phyloP scores from a whole-genome alignment of 2,888 invertebrate species.

The Habroteleia sp. region DNA sequence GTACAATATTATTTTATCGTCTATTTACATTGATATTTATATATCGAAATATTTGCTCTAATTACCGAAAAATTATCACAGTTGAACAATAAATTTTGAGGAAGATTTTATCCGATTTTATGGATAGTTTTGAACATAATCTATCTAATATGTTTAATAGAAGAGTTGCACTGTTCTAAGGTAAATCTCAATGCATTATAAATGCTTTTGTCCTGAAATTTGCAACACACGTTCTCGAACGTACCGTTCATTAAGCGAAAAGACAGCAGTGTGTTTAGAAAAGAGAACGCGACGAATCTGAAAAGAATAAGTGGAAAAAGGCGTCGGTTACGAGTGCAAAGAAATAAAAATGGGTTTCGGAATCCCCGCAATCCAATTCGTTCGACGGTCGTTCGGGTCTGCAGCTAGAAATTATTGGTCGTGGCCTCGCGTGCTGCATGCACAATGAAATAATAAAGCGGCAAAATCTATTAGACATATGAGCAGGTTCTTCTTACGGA shows the following conservation, averaged over 20 bases:
- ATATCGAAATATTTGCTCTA: too few species aligned
- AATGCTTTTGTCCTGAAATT: conserved; percentile 3
- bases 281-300: conserved; percentile 16
- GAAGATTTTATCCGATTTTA: too few species aligned
- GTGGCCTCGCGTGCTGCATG: conserved; percentile 73
- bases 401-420: conserved; percentile 60
- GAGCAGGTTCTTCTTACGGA: conserved; percentile 66
- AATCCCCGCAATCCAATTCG: conserved; percentile 70
- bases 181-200: too few species aligned
- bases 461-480: conserved; percentile 75
- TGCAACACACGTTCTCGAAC: neutral
- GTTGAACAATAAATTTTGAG: too few species aligned
- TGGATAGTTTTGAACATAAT: too few species aligned
- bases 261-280: conserved; percentile 14
- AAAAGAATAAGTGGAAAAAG: conserved; percentile 15
- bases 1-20: too few species aligned
- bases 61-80: too few species aligned
- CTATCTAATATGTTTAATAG: too few species aligned
- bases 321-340: conserved; percentile 3
- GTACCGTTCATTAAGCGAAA: conserved; percentile 13
- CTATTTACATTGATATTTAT: too few species aligned
- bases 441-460: conserved; percentile 75
- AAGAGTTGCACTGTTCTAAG: too few species aligned
- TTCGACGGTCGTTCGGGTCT: conserved; percentile 65
- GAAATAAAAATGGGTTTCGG: conserved; percentile 61